These are phyloP conservation scores for Centropus bengalensis DNA, from an alignment of 2,113 vertebrate genomes.

Conservation along the genomic window DNA sequence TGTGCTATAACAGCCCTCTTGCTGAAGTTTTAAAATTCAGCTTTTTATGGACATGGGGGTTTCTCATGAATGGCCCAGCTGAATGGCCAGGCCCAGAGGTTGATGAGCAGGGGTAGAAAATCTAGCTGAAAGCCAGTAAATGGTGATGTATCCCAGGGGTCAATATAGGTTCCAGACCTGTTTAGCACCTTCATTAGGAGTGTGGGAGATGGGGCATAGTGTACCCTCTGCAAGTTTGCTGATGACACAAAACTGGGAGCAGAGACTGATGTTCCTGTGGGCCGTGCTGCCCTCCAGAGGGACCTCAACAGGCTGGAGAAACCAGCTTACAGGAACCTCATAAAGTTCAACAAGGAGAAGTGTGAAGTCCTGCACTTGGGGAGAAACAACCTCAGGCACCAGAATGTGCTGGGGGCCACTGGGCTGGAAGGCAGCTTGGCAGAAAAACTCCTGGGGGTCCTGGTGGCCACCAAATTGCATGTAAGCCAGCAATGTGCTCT, in stretches of 20 bases:
- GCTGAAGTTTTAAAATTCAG: background rate
- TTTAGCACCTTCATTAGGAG: background rate
- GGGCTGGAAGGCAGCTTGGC: background rate
- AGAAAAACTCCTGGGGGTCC: background rate
- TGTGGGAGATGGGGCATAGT: background rate
- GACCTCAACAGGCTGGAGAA: background rate
- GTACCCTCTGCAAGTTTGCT: background rate
- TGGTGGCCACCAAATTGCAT: background rate
- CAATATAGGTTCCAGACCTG: rapidly evolving
- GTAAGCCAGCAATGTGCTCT: background rate
- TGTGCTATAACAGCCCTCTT: background rate
- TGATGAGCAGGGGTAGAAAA: background rate
- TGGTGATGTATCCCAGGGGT: background rate
- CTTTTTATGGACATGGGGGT: background rate
- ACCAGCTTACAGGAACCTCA: background rate
- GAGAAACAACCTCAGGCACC: background rate
- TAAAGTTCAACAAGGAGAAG: background rate
- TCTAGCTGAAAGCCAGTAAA: background rate
- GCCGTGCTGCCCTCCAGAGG: background rate
- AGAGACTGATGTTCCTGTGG: background rate
- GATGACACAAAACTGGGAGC: background rate
- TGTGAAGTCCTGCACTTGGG: background rate
- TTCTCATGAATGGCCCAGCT: background rate
- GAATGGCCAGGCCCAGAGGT: background rate
- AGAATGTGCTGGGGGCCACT: background rate